phyloP scores from a whole-genome alignment of 2,113 vertebrate species.

The Pomatostomus ruficeps region DNA sequence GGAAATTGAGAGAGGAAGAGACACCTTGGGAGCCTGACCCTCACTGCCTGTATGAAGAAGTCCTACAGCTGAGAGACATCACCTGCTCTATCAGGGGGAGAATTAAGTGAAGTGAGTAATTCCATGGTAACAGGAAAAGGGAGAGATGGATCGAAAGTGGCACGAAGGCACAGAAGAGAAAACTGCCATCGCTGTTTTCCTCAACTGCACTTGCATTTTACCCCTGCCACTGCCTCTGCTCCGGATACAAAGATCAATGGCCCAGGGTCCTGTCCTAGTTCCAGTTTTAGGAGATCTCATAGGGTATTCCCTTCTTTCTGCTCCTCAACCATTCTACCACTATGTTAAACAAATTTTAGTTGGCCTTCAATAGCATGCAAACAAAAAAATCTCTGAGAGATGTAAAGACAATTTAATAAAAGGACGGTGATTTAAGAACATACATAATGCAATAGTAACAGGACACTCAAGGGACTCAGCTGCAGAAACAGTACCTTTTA shows the following conservation, averaged over 20 bases:
- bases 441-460: background rate
- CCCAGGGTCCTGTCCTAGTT: background rate
- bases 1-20: background rate
- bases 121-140: background rate
- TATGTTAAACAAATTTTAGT: background rate
- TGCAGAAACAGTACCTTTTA: constrained; percentile 32
- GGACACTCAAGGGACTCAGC: background rate
- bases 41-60: background rate
- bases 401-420: background rate
- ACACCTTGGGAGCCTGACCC: background rate
- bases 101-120: background rate
- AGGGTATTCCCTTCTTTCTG: background rate
- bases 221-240: background rate
- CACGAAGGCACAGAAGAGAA: background rate
- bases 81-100: background rate
- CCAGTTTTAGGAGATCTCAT: background rate
- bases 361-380: background rate
- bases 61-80: background rate
- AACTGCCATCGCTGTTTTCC: background rate
- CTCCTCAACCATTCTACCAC: background rate
- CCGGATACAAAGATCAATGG: background rate
- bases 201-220: background rate
- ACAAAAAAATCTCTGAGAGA: background rate
- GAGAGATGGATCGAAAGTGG: background rate
- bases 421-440: background rate